Percentiles rank a stretch among this genome's conserved stretches.
Evolutionary conservation across 2,888 invertebrate species (phyloP).

Genomic region (Seladonia tumulorum): DNA sequence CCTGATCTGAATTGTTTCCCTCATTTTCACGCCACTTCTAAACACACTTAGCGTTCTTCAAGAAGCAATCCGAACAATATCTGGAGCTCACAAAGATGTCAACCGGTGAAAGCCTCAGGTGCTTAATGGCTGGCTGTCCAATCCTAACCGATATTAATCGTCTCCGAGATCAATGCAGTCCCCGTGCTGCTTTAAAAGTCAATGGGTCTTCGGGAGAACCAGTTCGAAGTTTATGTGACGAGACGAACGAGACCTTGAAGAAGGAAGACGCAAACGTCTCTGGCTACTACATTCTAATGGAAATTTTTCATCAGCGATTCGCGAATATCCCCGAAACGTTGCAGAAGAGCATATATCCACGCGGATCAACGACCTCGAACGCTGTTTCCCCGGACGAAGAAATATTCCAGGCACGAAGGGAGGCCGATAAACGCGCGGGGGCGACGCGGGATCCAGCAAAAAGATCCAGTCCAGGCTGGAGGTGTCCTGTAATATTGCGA

Average conservation of each 20-base stretch:
- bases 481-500: not conserved
- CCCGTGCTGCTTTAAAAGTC: slow-evolving; percentile 63
- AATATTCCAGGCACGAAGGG: not conserved
- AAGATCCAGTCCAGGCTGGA: not conserved
- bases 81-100: no score
- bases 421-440: not conserved
- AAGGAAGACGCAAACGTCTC: not conserved
- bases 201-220: slow-evolving; percentile 66
- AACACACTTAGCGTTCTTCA: not conserved
- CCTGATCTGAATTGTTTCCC: not conserved
- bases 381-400: slow-evolving; percentile 3
- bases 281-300: slow-evolving; percentile 14
- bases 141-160: slow-evolving; percentile 24
- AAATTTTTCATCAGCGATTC: not conserved
- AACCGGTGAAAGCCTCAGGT: not conserved
- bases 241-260: not conserved
- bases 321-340: not conserved
- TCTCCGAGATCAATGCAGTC: slow-evolving; percentile 34
- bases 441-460: not conserved
- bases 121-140: slow-evolving; percentile 9
- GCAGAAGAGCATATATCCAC: not conserved
- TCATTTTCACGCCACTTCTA: not conserved
- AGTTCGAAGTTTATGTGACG: slow-evolving; percentile 54
- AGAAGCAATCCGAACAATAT: no score
- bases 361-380: not conserved